These are phyloP conservation scores for Itoplectis maculator DNA, from an alignment of 2,888 invertebrate genomes.

Conservation along the genomic window DNA sequence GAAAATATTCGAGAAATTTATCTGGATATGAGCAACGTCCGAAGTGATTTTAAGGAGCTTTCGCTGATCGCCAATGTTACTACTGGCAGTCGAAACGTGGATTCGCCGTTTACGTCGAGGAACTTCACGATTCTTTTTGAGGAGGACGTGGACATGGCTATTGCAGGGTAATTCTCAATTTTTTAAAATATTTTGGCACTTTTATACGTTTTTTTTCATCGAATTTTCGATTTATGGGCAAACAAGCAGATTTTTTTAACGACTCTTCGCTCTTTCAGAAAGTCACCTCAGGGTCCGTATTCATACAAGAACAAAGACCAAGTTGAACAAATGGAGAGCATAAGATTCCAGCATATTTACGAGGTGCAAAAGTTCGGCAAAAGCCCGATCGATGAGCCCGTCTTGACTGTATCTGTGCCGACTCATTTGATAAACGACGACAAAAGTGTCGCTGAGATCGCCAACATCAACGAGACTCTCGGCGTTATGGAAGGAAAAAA, in stretches of 20 bases:
- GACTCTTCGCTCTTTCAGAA: conserved; percentile 74
- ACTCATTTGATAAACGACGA: conserved; percentile 67
- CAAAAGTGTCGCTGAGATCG: conserved; percentile 65
- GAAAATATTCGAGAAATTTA: conserved; percentile 66
- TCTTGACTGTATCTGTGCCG: conserved; percentile 81
- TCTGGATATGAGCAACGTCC: conserved; percentile 78
- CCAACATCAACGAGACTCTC: conserved; percentile 69
- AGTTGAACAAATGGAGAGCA: conserved; percentile 74
- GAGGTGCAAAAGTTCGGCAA: conserved; percentile 81
- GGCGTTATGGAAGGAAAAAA: conserved; percentile 70
- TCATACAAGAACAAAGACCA: conserved; percentile 78
- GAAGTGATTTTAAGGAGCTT: conserved; percentile 72
- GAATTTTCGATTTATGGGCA: conserved; percentile 31
- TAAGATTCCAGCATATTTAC: conserved; percentile 79
- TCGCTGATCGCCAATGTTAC: conserved; percentile 75
- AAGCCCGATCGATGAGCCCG: conserved; percentile 82
- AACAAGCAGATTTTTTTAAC: conserved; percentile 32
- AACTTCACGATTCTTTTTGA: conserved; percentile 77
- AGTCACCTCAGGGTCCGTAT: conserved; percentile 81
- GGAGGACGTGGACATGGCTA: conserved; percentile 81
- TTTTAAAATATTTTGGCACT: too few species aligned
- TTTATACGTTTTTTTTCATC: conserved; percentile 15
- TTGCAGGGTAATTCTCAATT: conserved; percentile 81
- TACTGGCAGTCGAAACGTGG: conserved; percentile 82
- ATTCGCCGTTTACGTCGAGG: conserved; percentile 69